Conservation (phyloP, 1,140 invertebrate genomes). For the Nautilus pompilius region DNA sequence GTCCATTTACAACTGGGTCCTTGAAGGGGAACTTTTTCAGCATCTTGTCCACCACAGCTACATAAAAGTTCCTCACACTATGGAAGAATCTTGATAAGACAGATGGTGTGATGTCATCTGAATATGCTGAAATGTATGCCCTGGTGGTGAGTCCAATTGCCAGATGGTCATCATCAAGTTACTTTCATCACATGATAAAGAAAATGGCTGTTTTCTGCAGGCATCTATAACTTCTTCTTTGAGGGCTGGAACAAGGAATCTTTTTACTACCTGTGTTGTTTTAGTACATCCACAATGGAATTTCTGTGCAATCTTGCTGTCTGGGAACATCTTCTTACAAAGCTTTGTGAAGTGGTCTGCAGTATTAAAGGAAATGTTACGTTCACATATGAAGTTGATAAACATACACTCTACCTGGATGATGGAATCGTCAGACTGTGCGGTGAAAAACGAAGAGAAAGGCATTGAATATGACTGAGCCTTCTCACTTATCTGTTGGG, state of each 20-base stretch:
- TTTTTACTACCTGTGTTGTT: slow-evolving; percentile 11
- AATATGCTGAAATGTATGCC: neutral
- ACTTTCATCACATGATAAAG: slow-evolving; percentile 3
- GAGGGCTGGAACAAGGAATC: neutral
- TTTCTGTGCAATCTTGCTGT: slow-evolving; percentile 10
- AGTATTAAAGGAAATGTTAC: slow-evolving; percentile 10
- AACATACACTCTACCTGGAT: too few species aligned
- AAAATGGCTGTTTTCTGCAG: slow-evolving; percentile 1
- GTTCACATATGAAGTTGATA: too few species aligned
- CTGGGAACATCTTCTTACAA: slow-evolving; percentile 13
- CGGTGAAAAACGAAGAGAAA: too few species aligned
- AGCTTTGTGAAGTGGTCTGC: slow-evolving; percentile 16
- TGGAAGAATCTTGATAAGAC: slow-evolving; percentile 8
- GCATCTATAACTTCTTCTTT: slow-evolving; percentile 1
- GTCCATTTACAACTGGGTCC: neutral
- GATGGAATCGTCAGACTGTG: too few species aligned
- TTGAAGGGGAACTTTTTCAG: slow-evolving; percentile 8
- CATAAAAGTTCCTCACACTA: neutral
- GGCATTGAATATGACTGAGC: too few species aligned
- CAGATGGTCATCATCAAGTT: slow-evolving; percentile 1
- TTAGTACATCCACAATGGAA: slow-evolving; percentile 14
- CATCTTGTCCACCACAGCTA: neutral
- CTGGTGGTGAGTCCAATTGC: slow-evolving; percentile 5
- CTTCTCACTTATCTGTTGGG: too few species aligned
- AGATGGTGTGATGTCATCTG: neutral